Evolutionary conservation across 2,113 vertebrate species (phyloP).

Genomic region (Poeciliopsis prolifica): DNA sequence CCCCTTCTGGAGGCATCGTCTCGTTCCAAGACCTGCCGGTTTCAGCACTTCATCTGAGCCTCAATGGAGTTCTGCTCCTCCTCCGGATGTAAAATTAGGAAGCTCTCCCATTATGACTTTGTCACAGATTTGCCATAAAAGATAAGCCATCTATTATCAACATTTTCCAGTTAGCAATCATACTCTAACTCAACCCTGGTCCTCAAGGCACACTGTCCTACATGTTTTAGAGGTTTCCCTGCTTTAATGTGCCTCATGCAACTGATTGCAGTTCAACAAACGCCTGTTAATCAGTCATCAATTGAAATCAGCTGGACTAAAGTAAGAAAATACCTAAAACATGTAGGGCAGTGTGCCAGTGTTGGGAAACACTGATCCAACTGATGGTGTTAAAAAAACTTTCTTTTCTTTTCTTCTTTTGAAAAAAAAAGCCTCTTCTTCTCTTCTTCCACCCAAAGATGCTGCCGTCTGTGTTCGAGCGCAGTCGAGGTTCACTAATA

Average conservation of each 20-base stretch:
- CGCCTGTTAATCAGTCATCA: too few relatives aligned
- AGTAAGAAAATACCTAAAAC: too few relatives aligned
- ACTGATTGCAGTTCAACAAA: too few relatives aligned
- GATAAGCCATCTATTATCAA: conserved; percentile 33
- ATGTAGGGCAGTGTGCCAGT: too few relatives aligned
- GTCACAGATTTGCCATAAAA: conserved; percentile 26
- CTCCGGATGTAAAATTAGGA: conserved; percentile 24
- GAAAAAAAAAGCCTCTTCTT: conserved; percentile 20
- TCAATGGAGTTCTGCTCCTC: not conserved
- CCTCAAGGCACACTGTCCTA: too few relatives aligned
- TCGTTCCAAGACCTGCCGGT: conserved; percentile 12
- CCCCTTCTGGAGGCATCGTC: not conserved
- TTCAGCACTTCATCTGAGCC: conserved; percentile 15
- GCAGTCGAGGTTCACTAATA: conserved; percentile 57
- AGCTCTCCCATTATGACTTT: conserved; percentile 16
- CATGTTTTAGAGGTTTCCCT: too few relatives aligned
- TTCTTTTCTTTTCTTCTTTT: not conserved
- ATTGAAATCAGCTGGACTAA: too few relatives aligned
- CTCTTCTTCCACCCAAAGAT: conserved; percentile 31
- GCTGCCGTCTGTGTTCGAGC: conserved; percentile 34
- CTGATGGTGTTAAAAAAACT: conserved; percentile 52
- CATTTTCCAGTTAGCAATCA: conserved; percentile 34
- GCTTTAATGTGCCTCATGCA: too few relatives aligned
- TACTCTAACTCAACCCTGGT: conserved; percentile 18
- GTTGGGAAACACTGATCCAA: conserved; percentile 10